Percentiles rank a stretch among this genome's conserved stretches.
Evolutionary conservation across 2,888 invertebrate species (phyloP).

Genomic region (Carcina quercana): DNA sequence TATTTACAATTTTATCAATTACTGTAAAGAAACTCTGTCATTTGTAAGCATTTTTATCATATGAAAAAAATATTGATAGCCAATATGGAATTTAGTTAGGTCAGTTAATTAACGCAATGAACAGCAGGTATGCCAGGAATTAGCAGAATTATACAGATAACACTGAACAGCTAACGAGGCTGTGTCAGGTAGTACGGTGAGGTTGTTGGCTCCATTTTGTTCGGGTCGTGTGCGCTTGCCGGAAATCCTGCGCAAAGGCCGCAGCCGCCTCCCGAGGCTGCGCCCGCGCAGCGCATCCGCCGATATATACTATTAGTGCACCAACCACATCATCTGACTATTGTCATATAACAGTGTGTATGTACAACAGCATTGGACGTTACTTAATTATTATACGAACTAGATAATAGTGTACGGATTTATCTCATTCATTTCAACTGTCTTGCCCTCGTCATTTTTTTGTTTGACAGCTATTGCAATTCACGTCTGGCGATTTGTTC

Average conservation of each 20-base stretch:
- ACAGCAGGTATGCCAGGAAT: no score
- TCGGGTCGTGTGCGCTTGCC: slow-evolving; percentile 51
- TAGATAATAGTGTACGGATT: no score
- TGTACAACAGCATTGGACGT: no score
- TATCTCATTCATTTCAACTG: no score
- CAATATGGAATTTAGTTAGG: no score
- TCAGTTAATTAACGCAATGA: no score
- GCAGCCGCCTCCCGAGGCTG: slow-evolving; percentile 42
- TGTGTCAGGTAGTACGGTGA: slow-evolving; percentile 15
- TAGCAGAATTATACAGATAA: slow-evolving; percentile 1
- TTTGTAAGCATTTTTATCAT: no score
- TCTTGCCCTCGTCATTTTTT: neutral
- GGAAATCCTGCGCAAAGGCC: slow-evolving; percentile 68
- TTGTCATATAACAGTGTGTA: neutral
- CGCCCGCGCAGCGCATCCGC: slow-evolving; percentile 27
- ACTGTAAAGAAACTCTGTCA: no score
- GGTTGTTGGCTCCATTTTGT: slow-evolving; percentile 31
- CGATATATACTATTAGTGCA: slow-evolving; percentile 25
- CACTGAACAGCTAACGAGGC: slow-evolving; percentile 20
- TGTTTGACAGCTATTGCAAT: neutral
- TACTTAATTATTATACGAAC: no score
- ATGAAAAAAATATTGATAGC: no score
- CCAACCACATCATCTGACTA: slow-evolving; percentile 21
- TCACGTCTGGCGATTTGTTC: neutral
- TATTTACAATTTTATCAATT: no score